Base-by-base conservation (phyloP, 2,888 invertebrate species). In the Argyresthia goedartella region DNA sequence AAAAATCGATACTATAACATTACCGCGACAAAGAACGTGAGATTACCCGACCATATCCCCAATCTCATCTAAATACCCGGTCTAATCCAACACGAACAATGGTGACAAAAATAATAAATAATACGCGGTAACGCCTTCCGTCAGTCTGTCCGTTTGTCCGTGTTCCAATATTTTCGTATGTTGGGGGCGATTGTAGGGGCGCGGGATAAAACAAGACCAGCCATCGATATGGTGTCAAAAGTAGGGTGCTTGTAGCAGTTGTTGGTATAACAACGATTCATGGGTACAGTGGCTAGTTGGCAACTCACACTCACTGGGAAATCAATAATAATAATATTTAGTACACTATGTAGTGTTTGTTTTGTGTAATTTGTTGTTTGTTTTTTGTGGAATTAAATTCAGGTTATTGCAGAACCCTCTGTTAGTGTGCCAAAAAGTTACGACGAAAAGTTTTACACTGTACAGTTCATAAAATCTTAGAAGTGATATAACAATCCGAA, bases 91-190 rank as follows among this genome's bases (percentile, higher is more conserved):
- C 64, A 54, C 25, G 71, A 69, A 86, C 86, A 86, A 69, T 69
- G 76, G 86, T 77, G 84, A 84, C 84, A 82, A 81, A 85, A 86
- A 86, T 85, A 86, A 86, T 84, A 85, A 85, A 85, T 86, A 85
- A 73, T 65, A 72, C 69, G 8, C 56, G 60, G 62, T 45, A 59
- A 55, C 59, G 65, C 75, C 65, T 64, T 75, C 80, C 80, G 69
- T 74, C 67, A 74, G 75, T 64, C 63, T 66, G 69, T 64, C 60
- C 63, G 55, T 25, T 8, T 60, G 62, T 52, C 64, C 65, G 65
- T 69, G 79, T 76, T 78, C 69, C 53, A 75, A 78, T 81, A 79
- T 82, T 82, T 76, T 81, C 68, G 69, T 76, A 73, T 73, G 2
- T 25, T 66, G 73, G 77, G 53, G 79, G 61, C 67, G 68, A 71